A percentile compares a stretch with the other conserved stretches of the same genome.
phyloP scores from a whole-genome alignment of 2,113 vertebrate genomes.

The Chaetodon auriga region DNA sequence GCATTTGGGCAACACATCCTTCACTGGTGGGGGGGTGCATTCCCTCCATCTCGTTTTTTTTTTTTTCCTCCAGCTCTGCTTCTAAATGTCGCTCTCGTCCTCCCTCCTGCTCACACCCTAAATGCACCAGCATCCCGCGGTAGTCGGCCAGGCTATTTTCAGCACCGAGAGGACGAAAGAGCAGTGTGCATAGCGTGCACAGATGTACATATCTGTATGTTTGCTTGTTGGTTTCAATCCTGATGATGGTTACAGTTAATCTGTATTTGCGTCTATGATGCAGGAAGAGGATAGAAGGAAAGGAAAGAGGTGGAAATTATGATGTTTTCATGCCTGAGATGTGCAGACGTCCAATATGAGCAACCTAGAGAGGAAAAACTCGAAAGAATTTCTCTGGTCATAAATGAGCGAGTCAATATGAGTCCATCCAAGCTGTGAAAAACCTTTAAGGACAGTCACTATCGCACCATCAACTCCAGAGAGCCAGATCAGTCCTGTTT shows the following conservation, averaged over 20 bases:
- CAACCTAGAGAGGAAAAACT: neutral
- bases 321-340: neutral
- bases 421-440: neutral
- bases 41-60: slow-evolving; percentile 21
- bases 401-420: neutral
- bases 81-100: neutral
- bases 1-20: slow-evolving; percentile 35
- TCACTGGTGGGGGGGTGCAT: slow-evolving; percentile 23
- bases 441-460: too few species aligned
- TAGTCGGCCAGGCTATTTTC: slow-evolving; percentile 42
- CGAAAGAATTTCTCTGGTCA: neutral
- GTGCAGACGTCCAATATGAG: neutral
- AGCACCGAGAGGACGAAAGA: neutral
- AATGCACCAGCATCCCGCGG: slow-evolving; percentile 36
- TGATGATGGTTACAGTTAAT: neutral
- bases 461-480: too few species aligned
- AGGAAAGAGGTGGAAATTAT: neutral
- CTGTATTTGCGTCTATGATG: neutral
- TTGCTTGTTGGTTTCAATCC: neutral
- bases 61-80: neutral
- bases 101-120: neutral
- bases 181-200: neutral
- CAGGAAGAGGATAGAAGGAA: neutral
- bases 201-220: slow-evolving; percentile 1
- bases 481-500: neutral